phyloP scores from a whole-genome alignment of 2,888 invertebrate species.

The Epicampocera succincta region DNA sequence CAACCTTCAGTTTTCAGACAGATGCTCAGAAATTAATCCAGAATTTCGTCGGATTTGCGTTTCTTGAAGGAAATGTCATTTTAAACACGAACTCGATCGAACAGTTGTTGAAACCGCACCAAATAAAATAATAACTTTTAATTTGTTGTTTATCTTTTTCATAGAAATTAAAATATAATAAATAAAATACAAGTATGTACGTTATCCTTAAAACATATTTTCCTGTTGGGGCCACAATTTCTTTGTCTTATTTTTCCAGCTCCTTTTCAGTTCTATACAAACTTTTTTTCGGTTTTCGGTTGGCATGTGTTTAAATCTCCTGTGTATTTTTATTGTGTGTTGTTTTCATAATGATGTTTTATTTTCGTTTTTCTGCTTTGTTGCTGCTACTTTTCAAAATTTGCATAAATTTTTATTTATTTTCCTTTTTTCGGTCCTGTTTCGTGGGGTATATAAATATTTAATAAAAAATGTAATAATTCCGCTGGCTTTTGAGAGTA shows the following conservation, averaged over 20 bases:
- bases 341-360: constrained; percentile 36
- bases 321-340: constrained; percentile 44
- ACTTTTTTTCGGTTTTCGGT: constrained; percentile 24
- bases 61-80: too few species aligned
- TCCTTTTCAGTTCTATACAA: too few species aligned
- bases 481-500: neutral
- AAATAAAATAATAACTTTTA: too few species aligned
- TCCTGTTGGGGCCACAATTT: neutral
- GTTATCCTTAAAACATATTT: too few species aligned
- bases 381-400: constrained; percentile 7
- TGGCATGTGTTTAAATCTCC: constrained; percentile 61
- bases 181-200: too few species aligned
- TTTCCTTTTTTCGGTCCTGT: neutral
- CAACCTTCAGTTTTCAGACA: too few species aligned
- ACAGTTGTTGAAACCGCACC: too few species aligned
- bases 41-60: too few species aligned
- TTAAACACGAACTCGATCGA: too few species aligned
- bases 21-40: too few species aligned
- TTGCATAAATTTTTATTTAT: constrained; percentile 20
- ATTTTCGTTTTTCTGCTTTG: constrained; percentile 1
- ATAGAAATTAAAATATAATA: too few species aligned
- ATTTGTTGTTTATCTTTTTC: too few species aligned
- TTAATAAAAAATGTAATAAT: constrained; percentile 32
- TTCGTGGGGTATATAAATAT: constrained; percentile 17
- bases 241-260: neutral